Base-by-base conservation (phyloP, 2,113 vertebrate genomes). In the Oenanthe melanoleuca region DNA sequence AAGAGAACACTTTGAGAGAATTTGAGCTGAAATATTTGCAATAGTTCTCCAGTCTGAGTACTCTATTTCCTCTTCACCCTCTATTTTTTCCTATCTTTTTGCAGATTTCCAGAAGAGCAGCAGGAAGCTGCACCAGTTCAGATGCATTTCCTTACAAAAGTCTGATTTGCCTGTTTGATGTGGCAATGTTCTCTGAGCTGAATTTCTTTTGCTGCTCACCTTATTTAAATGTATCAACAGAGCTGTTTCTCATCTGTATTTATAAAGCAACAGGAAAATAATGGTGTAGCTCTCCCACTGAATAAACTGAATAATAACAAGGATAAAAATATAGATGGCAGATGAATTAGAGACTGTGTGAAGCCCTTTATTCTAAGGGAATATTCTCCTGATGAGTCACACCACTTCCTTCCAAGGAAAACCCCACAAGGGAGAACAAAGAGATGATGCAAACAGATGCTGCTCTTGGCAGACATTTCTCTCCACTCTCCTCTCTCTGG, bases 231-330 rank as follows among this genome's bases (percentile, higher is more conserved):
- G 8, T 65, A 83, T 23, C 69, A 69, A 67, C 40, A 77, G 47
- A 88, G 74, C 38, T 21, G 14, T 42, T 94, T 93, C 69, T 86
- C 85, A 84, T 92, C 69, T 83, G 5, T 84, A 90, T 88, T 91
- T 90, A 94, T 21, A 83, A 24, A 93, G 38, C 45, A 90, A 59
- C 52, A 89, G 47, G 47, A 80, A 95, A 96, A 83, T 81, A 92
- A 86, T 25, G 59, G 56, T 60, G 19, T 47, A 60, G 40, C 16
- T 92, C 47, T 93, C 55, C 66, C n/a, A 64, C 21, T 61, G 28
- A 71, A 29, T 57, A 85, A 94, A 88, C 52, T 57, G 72, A 70
- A 69, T 64, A 84, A 80, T 24, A 75, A 50, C 65, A 95, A 80
- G 71, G 49, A 86, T 91, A 93, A 66, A 89, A 95, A 89, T 74